Evolutionary conservation across 2,888 invertebrate genomes (phyloP).

Genomic region (Rhamnusium bicolor): DNA sequence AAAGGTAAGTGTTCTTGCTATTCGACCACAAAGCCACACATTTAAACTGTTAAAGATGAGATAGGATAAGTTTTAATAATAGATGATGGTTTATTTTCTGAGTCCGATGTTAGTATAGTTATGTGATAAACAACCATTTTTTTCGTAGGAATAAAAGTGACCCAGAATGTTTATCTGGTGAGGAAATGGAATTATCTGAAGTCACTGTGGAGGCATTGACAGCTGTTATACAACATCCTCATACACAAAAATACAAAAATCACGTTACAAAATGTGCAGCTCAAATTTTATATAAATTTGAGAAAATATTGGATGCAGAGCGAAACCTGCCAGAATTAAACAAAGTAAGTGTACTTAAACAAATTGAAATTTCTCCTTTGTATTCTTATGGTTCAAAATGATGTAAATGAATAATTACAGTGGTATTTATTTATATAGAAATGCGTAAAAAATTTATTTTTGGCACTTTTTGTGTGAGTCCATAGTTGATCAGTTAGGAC

Average conservation of each 20-base stretch:
- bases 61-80: no score
- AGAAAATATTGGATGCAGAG: constrained; percentile 73
- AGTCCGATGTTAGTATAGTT: no score
- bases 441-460: no score
- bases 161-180: constrained; percentile 72
- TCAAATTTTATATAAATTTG: constrained; percentile 75
- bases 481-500: no score
- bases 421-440: background rate
- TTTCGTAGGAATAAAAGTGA: constrained; percentile 67
- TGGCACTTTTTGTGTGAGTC: no score
- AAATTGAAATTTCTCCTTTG: no score
- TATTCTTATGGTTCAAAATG: no score
- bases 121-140: no score
- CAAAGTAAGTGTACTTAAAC: constrained; percentile 60
- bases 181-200: constrained; percentile 76
- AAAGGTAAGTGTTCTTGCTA: no score
- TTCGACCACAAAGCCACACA: no score
- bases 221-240: constrained; percentile 76
- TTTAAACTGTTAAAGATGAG: no score
- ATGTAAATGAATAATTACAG: constrained; percentile 23
- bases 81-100: no score
- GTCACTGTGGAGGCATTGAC: constrained; percentile 77
- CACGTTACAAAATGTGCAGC: constrained; percentile 74
- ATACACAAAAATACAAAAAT: constrained; percentile 74
- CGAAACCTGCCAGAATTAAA: constrained; percentile 65